A percentile compares a stretch with the other conserved stretches of the same genome.
phyloP scores from a whole-genome alignment of 2,888 invertebrate species.

The Megaustenia siamemsis region DNA sequence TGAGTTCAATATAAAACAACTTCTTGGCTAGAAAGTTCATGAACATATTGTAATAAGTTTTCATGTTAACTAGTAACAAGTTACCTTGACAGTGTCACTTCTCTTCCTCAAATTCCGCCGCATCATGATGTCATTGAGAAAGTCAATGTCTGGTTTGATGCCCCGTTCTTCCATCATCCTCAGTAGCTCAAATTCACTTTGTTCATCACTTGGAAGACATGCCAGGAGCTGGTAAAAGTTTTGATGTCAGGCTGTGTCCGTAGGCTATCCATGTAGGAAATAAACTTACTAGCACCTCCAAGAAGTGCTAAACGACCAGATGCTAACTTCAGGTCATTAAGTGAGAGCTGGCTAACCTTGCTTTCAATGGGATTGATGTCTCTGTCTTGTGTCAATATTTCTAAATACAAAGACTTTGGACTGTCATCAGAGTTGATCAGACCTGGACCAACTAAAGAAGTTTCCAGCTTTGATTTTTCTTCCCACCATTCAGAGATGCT shows the following conservation, averaged over 20 bases:
- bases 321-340: conserved; percentile 57
- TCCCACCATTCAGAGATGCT: too few relatives aligned
- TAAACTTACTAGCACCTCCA: conserved; percentile 89
- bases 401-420: conserved; percentile 8
- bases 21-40: too few relatives aligned
- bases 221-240: conserved; percentile 89
- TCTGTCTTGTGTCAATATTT: neutral
- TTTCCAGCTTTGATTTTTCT: neutral
- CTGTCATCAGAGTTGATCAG: neutral
- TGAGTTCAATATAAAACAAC: too few relatives aligned
- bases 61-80: neutral
- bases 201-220: conserved; percentile 85
- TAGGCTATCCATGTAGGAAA: conserved; percentile 87
- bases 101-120: conserved; percentile 87
- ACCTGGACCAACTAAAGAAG: neutral
- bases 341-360: neutral
- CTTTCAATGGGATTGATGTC: neutral
- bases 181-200: conserved; percentile 86
- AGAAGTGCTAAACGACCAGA: conserved; percentile 82
- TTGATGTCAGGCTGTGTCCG: conserved; percentile 87
- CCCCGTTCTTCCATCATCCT: conserved; percentile 82
- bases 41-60: too few relatives aligned
- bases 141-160: conserved; percentile 87
- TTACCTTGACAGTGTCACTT: conserved; percentile 85
- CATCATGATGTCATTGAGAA: conserved; percentile 92